phyloP scores from a whole-genome alignment of 2,888 invertebrate species.

The Thalpophila matura region DNA sequence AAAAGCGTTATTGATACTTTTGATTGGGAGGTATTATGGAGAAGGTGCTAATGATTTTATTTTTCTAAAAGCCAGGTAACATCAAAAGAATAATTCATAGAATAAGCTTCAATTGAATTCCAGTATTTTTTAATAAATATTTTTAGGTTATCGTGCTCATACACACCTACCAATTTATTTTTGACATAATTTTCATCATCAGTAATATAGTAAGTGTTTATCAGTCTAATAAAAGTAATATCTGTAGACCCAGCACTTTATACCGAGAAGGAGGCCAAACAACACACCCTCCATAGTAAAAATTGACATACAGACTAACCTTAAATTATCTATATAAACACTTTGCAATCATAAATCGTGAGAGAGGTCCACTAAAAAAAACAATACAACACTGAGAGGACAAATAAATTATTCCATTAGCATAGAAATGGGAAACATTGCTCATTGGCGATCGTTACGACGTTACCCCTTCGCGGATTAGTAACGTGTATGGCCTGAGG shows the following conservation, averaged over 20 bases:
- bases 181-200: background rate
- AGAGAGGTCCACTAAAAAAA: conserved; percentile 56
- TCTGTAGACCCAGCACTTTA: conserved; percentile 31
- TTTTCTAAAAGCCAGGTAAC: conserved; percentile 10
- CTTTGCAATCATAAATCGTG: conserved; percentile 40
- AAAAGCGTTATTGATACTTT: conserved; percentile 40
- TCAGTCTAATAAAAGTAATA: background rate
- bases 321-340: conserved; percentile 41
- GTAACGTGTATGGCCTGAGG: conserved; percentile 51
- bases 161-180: too few species aligned
- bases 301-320: conserved; percentile 37
- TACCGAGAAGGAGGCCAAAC: conserved; percentile 18
- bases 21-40: conserved; percentile 13
- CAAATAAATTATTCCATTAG: conserved; percentile 76
- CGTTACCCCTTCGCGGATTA: conserved; percentile 65
- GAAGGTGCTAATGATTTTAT: conserved; percentile 13
- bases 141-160: background rate
- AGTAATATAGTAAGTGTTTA: background rate
- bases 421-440: conserved; percentile 77
- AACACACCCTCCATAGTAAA: conserved; percentile 12
- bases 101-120: background rate
- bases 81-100: conserved; percentile 25
- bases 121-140: background rate
- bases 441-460: conserved; percentile 72
- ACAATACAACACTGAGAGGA: conserved; percentile 63